Evolutionary conservation across 2,888 invertebrate genomes (phyloP), one percentile per base, ranked within the genome.

Genomic region (Acanthosepion pharaonis): DNA sequence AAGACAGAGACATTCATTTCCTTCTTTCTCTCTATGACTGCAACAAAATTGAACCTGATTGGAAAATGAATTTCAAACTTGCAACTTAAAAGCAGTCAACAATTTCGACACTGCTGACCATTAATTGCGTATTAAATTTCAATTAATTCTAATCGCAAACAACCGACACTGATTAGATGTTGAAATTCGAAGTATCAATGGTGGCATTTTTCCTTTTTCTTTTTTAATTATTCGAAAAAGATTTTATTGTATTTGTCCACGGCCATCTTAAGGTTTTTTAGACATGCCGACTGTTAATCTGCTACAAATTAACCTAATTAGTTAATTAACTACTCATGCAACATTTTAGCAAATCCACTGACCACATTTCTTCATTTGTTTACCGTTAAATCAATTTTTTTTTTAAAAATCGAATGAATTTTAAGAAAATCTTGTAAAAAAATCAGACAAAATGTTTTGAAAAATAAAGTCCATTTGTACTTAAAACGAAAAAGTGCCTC

Each of bases 111-210:
- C n/a, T n/a, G 2, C n/a, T n/a, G 78, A 78, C n/a, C n/a, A 78
- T n/a, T n/a, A 78, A 78, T n/a, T 78, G n/a, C n/a, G n/a, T 33
- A 15, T n/a, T 78, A 78, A 78, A 78, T 78, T 78, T 78, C 78
- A 78, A 78, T 78, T 78, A 78, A 78, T 78, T 78, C 78, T 78
- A 78, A 78, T n/a, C n/a, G 78, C 78, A 78, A n/a, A 9, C 78
- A 33, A n/a, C n/a, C 28, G 78, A 28, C 28, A 78, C 78, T 78
- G 78, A 78, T 78, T 78, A 28, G n/a, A 78, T 3, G 78, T 78
- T 78, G 78, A 78, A 78, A n/a, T 78, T 78, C n/a, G n/a, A 78
- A n/a, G n/a, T n/a, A n/a, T 78, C 78, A n/a, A 78, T 78, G 8
- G 78, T 33, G 78, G n/a, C 18, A 78, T n/a, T 78, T 78, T 33